Evolutionary conservation across 2,797 vertebrate genomes (phyloP).

Genomic region (Crypturellus tataupa): DNA sequence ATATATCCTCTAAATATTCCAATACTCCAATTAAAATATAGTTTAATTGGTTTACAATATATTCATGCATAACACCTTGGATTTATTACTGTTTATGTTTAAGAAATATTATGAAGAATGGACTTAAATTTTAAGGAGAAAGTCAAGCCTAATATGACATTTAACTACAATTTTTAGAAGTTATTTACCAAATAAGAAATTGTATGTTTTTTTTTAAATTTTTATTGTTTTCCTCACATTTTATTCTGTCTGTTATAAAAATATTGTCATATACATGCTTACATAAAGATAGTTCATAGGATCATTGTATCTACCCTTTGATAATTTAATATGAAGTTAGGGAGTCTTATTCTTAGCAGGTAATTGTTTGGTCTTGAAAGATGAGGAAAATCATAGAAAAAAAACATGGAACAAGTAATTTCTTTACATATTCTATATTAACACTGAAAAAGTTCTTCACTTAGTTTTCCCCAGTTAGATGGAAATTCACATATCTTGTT

Average conservation of each 20-base stretch:
- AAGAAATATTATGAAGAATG: background rate
- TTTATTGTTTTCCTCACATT: background rate
- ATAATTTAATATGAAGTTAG: background rate
- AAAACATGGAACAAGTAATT: background rate
- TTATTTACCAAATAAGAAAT: background rate
- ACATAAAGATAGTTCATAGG: background rate
- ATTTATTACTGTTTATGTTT: background rate
- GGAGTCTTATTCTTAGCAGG: background rate
- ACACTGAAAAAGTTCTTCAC: background rate
- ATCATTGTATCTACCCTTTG: too few species aligned
- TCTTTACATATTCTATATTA: background rate
- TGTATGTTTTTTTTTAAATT: background rate
- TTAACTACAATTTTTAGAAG: background rate
- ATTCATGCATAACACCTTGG: background rate
- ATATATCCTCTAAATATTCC: background rate
- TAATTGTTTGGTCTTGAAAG: background rate
- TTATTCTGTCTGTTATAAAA: background rate
- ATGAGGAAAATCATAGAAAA: background rate
- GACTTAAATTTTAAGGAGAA: background rate
- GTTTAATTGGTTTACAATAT: background rate
- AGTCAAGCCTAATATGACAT: background rate
- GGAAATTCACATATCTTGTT: background rate
- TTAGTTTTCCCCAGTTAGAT: background rate
- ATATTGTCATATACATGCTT: background rate
- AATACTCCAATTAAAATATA: slow-evolving; percentile 13